Conservation (phyloP, 2,888 invertebrate species). For the Hybos culiciformis region DNA sequence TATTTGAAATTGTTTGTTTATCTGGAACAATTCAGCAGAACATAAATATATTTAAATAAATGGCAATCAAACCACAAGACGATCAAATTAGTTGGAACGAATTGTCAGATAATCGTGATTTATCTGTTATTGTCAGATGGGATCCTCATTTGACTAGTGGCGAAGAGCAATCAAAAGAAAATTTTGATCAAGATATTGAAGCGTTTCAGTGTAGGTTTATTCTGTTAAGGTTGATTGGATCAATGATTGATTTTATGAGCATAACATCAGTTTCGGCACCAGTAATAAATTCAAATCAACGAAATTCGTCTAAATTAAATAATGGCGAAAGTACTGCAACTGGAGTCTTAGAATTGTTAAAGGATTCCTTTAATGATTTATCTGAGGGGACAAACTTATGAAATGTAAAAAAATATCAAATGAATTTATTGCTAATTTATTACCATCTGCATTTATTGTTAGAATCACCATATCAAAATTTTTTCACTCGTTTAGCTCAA, state of each 20-base stretch:
- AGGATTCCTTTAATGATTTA: constrained; percentile 28
- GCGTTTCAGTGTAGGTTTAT: constrained; percentile 29
- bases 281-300: too few relatives aligned
- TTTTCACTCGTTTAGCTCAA: constrained; percentile 30
- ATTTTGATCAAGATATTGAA: constrained; percentile 31
- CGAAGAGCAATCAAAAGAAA: constrained; percentile 25
- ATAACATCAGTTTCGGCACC: too few relatives aligned
- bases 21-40: constrained; percentile 32
- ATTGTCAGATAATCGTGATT: constrained; percentile 62
- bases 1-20: constrained; percentile 49
- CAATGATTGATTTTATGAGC: constrained; percentile 31
- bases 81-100: constrained; percentile 46
- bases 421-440: constrained; percentile 35
- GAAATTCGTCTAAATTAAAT: constrained; percentile 15
- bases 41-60: constrained; percentile 40
- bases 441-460: constrained; percentile 31
- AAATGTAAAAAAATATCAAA: constrained; percentile 28
- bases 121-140: constrained; percentile 55
- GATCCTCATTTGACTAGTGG: constrained; percentile 40
- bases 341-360: constrained; percentile 20
- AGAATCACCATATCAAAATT: constrained; percentile 31
- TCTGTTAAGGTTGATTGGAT: constrained; percentile 28
- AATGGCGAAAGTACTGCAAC: not conserved
- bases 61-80: constrained; percentile 46
- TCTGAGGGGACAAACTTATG: constrained; percentile 25